A percentile compares a stretch with the other conserved stretches of the same genome.
Conservation (phyloP, 2,888 invertebrate genomes). For the Lypha dubia region DNA sequence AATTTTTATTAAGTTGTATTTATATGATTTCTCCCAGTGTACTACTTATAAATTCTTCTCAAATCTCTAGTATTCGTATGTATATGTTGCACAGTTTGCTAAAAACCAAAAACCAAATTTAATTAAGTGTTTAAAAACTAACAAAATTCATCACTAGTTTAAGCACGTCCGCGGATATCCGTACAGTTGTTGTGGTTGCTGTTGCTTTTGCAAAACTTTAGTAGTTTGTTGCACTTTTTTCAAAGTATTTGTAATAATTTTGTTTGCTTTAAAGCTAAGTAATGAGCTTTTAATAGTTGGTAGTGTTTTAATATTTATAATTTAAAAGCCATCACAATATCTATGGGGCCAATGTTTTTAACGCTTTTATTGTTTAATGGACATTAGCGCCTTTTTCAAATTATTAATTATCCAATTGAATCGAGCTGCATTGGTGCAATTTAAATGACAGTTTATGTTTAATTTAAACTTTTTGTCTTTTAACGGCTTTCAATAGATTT, state of each 20-base stretch:
- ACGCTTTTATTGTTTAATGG: conserved; percentile 53
- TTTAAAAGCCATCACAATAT: conserved; percentile 12
- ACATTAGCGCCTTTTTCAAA: conserved; percentile 67
- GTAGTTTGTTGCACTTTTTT: background rate
- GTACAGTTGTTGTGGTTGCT: conserved; percentile 26
- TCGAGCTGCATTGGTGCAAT: background rate
- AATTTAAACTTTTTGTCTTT: background rate
- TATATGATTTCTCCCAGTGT: background rate
- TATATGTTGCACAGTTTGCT: background rate
- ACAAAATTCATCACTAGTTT: conserved; percentile 49
- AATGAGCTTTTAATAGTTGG: conserved; percentile 19
- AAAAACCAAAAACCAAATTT: background rate
- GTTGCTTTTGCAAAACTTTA: background rate
- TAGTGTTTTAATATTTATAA: conserved; percentile 15
- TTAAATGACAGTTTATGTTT: conserved; percentile 11
- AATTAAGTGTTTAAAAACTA: background rate
- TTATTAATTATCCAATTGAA: conserved; percentile 22
- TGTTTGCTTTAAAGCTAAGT: background rate
- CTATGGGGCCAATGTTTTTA: conserved; percentile 43
- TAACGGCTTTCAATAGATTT: background rate
- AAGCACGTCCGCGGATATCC: conserved; percentile 69
- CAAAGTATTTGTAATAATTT: conserved; percentile 1
- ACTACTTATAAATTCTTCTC: background rate
- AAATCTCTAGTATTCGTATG: background rate
- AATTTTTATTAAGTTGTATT: too few relatives aligned